Percentiles rank a stretch among this genome's conserved stretches.
phyloP scores from a whole-genome alignment of 1,140 invertebrate genomes.

The Cyrtorhinus lividipennis region DNA sequence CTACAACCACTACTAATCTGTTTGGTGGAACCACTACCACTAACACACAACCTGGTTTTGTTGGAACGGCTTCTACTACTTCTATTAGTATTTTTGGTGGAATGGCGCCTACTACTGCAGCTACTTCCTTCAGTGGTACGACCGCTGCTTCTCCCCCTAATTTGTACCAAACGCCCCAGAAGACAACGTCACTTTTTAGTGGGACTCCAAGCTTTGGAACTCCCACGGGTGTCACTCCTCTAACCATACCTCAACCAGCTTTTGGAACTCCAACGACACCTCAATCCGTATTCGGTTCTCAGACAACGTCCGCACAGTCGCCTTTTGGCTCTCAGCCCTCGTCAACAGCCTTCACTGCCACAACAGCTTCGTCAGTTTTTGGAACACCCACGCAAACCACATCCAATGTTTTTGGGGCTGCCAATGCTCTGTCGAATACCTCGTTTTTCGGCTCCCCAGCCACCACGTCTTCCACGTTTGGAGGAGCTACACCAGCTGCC shows the following conservation, averaged over 20 bases:
- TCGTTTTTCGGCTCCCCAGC: conserved; percentile 15
- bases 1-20: not conserved
- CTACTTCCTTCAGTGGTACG: too few species aligned
- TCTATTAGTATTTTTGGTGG: too few species aligned
- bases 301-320: conserved; percentile 1
- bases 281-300: conserved; percentile 14
- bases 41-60: too few species aligned
- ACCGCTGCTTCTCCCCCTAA: too few species aligned
- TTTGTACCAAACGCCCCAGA: not conserved
- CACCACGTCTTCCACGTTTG: conserved; percentile 5
- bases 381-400: conserved; percentile 12
- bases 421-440: conserved; percentile 13
- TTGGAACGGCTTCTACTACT: too few species aligned
- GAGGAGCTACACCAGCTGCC: conserved; percentile 8
- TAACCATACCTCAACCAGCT: not conserved
- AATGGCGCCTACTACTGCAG: too few species aligned
- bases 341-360: conserved; percentile 7
- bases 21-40: not conserved
- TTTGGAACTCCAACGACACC: conserved; percentile 14
- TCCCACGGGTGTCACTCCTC: not conserved
- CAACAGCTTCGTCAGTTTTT: conserved; percentile 14
- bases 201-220: not conserved
- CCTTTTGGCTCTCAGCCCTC: conserved; percentile 11
- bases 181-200: not conserved
- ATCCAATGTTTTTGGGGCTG: conserved; percentile 18